Evolutionary conservation across 2,113 vertebrate genomes (phyloP).

Genomic region (Paradoxurus hermaphroditus): DNA sequence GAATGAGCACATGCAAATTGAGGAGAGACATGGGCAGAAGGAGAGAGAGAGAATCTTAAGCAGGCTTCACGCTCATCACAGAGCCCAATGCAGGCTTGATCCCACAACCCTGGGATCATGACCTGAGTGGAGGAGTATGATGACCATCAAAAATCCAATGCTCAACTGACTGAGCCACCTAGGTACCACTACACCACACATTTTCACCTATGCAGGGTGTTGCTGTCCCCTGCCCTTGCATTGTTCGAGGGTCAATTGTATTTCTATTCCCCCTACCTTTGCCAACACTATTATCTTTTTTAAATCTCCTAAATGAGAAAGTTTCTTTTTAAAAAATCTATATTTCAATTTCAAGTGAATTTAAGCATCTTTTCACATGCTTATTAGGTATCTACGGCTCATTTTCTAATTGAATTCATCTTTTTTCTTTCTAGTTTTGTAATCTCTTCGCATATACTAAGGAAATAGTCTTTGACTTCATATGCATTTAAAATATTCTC

Average conservation of each 20-base stretch:
- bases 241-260: not conserved
- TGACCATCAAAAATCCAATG: too few species aligned
- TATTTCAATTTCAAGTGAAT: not conserved
- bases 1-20: too few species aligned
- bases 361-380: not conserved
- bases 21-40: too few species aligned
- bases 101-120: too few species aligned
- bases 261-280: not conserved
- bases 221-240: not conserved
- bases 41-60: too few species aligned
- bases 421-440: not conserved
- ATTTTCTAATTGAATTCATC: not conserved
- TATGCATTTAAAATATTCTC: not conserved
- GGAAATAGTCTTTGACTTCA: not conserved
- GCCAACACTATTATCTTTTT: not conserved
- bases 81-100: too few species aligned
- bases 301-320: not conserved
- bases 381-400: not conserved
- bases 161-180: too few species aligned
- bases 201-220: not conserved
- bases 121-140: too few species aligned
- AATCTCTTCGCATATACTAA: not conserved
- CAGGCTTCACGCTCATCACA: too few species aligned
- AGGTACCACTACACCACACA: not conserved
- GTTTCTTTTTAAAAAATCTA: not conserved